Base-by-base conservation (phyloP, 1,140 invertebrate genomes). In the Scaptomyza montana region DNA sequence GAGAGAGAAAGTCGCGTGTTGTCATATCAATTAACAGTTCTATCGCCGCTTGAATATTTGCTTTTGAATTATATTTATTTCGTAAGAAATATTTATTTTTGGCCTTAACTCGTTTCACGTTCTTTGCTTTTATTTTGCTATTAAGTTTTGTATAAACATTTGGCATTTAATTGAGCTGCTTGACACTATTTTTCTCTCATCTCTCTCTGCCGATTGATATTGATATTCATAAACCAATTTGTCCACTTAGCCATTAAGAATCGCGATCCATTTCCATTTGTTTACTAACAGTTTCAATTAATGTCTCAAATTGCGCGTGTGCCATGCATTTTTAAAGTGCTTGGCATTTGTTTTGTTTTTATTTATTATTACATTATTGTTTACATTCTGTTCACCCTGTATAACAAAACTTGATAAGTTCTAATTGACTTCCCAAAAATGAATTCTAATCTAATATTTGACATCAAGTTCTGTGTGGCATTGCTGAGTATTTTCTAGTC, bases 241-340 rank as follows among this genome's bases (percentile, higher is more conserved):
- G 30, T 33, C 41, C 8, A 28, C 53, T 46, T 56, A 36, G 43
- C 54, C 33, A 36, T 36, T 36, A 36, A 8, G 8, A 36, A 36
- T 9, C 33, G 33, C 33, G 21, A 25, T 25, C 21, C 1, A 25
- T 36, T 41, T 57, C 61, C 39, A 81, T 65, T 68, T 72, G 66
- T 77, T 80, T 66, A 67, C 78, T 74, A 62, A 55, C 55, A 59
- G 61, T 16, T 65, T 69, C 70, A 70, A 78, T 75, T 78, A 67
- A 71, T 71, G 78, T 66, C 65, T 81, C 75, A 82, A 63, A 63
- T 65, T 63, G 74, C 50, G 55, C 60, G 64, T 64, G 64, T 82
- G 69, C 60, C 70, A 59, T 66, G 74, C 60, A 66, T 74, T 65
- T 59, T 55, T 28, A 74, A 78, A 61, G 59, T 25, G 30, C 8